These are phyloP conservation scores for Papilio dardanus DNA, from an alignment of 1,140 invertebrate species.

Conservation along the genomic window DNA sequence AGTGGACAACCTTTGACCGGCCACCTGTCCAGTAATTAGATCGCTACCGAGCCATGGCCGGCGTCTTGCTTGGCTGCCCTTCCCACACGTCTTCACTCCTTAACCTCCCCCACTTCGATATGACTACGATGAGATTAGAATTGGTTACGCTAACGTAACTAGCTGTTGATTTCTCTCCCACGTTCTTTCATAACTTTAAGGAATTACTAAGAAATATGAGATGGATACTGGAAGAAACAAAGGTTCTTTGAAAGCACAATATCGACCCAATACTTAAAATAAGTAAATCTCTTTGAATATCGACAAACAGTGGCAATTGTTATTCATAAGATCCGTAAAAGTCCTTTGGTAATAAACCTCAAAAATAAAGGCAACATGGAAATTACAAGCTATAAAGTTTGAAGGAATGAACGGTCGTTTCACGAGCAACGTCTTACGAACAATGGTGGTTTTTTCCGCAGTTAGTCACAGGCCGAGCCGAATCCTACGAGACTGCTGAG, in stretches of 20 bases:
- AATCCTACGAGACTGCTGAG: slow-evolving; percentile 65
- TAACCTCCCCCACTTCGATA: slow-evolving; percentile 41
- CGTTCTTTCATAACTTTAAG: slow-evolving; percentile 3
- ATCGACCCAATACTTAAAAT: background rate
- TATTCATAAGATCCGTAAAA: slow-evolving; percentile 5
- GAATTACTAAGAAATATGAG: background rate
- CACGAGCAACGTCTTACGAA: slow-evolving; percentile 47
- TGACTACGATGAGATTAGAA: slow-evolving; percentile 52
- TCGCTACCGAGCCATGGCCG: slow-evolving; percentile 52
- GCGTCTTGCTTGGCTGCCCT: slow-evolving; percentile 61
- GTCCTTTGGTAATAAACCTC: slow-evolving; percentile 10
- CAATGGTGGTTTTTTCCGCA: slow-evolving; percentile 60
- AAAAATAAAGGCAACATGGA: background rate
- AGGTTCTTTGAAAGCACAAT: background rate
- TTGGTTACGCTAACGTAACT: slow-evolving; percentile 45
- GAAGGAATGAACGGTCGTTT: slow-evolving; percentile 35
- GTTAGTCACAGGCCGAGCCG: slow-evolving; percentile 57
- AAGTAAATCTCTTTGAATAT: background rate
- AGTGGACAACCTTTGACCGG: slow-evolving; percentile 58
- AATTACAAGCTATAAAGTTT: slow-evolving; percentile 22
- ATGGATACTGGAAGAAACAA: background rate
- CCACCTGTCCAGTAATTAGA: slow-evolving; percentile 66
- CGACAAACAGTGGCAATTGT: background rate
- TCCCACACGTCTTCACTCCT: slow-evolving; percentile 65
- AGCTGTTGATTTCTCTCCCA: slow-evolving; percentile 30